Evolutionary conservation across 1,140 invertebrate species (phyloP), one percentile per base, ranked within the genome.

Genomic region (Andricus grossulariae): DNA sequence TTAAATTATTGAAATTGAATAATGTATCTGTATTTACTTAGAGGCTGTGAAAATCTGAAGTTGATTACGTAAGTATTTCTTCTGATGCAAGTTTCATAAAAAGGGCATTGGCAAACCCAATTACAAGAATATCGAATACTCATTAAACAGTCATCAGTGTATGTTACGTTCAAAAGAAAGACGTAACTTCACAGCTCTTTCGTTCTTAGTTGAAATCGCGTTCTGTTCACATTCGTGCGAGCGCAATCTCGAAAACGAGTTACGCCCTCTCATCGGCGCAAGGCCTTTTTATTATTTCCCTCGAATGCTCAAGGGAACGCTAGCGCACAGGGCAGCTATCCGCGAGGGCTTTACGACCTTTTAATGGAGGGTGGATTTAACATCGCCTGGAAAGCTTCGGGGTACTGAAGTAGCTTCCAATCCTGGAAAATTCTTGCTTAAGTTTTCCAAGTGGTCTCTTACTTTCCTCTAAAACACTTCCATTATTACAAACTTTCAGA

Each of bases 261-360:
- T 66, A 66, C 60, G 60, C 60, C 60, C 60, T 66, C 32, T 66
- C 60, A 45, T 66, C 32, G 15, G 25, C 25, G 25, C 25, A 32
- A 39, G 60, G 60, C 60, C 60, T 66, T 66, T 66, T 66, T 66
- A 66, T 66, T 66, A 66, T 66, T 66, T 66, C 60, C 32, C 60
- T 66, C 32, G 39, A 66, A 66, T 66, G 39, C 25, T 66, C 60
- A 2, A 32, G 60, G 60, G 15, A 66, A 66, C 16, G 60, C 39
- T 66, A 32, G 60, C 60, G 60, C 60, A 16, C 15, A 66, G 60
- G 25, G 60, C 25, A n/a, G 60, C 60, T 66, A 66, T 66, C 60
- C 60, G 21, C 60, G 21, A 39, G 60, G 32, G 60, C 15, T 66
- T 66, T 66, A 66, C 60, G 60, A 66, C 60, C 60, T 66, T 66